Conservation (phyloP, 30 jellyfish, hydroid and myxozoan species). For the Mastigias papua region DNA sequence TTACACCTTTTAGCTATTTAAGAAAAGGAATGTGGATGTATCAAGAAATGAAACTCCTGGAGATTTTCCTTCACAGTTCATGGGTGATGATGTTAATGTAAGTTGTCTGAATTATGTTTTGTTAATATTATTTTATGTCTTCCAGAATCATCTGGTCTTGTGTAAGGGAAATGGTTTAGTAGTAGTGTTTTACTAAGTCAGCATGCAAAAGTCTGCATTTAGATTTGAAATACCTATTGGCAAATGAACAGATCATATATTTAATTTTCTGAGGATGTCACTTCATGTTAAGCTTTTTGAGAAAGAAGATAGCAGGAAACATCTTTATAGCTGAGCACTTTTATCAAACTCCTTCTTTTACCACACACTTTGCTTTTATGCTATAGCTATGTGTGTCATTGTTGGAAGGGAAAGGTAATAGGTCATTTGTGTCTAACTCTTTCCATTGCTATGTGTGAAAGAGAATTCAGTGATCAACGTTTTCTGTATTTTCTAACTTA, state of each 20-base stretch:
- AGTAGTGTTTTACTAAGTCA: too few species aligned
- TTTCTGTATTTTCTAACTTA: background rate
- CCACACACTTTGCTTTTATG: constrained; percentile 28
- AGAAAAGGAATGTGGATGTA: constrained; percentile 79
- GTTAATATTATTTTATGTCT: background rate
- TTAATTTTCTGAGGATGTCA: too few species aligned
- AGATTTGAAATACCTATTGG: too few species aligned
- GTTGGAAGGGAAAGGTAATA: constrained; percentile 31
- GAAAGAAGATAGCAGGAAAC: too few species aligned
- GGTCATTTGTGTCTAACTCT: constrained; percentile 4
- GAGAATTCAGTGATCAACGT: constrained; percentile 33
- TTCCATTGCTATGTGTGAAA: background rate
- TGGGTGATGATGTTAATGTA: constrained; percentile 73
- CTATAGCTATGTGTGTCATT: constrained; percentile 58
- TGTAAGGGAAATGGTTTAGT: too few species aligned
- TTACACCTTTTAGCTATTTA: constrained; percentile 54
- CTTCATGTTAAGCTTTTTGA: too few species aligned
- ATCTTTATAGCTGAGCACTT: background rate
- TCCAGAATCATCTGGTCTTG: too few species aligned
- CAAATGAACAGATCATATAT: too few species aligned
- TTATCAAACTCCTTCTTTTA: constrained; percentile 24
- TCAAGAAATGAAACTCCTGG: constrained; percentile 25
- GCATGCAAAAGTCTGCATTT: too few species aligned
- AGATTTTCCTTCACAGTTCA: constrained; percentile 21
- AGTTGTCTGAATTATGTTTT: constrained; percentile 29